Evolutionary conservation across 1,140 invertebrate species (phyloP).

Genomic region (Tetragnatha versicolor): DNA sequence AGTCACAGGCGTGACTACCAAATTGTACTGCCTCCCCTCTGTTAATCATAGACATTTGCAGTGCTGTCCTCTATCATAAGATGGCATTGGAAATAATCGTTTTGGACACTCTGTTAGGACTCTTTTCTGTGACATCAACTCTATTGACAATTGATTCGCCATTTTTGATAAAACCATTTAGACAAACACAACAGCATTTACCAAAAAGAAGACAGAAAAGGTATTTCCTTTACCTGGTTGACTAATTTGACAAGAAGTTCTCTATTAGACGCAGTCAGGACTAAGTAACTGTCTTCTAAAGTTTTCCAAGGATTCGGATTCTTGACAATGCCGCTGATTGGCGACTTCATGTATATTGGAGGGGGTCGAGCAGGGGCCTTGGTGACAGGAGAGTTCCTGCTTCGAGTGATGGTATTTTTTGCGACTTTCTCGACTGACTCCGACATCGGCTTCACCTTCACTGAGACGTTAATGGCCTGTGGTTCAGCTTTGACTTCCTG

Average conservation of each 20-base stretch:
- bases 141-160: too few relatives aligned
- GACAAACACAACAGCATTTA: too few relatives aligned
- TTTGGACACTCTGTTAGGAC: too few relatives aligned
- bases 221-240: conserved; percentile 19
- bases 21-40: too few relatives aligned
- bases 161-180: too few relatives aligned
- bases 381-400: conserved; percentile 27
- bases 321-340: not conserved
- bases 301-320: conserved; percentile 48
- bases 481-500: not conserved
- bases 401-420: not conserved
- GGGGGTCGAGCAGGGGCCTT: conserved; percentile 42
- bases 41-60: too few relatives aligned
- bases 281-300: conserved; percentile 49
- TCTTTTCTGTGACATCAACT: too few relatives aligned
- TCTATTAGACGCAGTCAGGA: conserved; percentile 22
- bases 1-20: too few relatives aligned
- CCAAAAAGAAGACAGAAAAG: too few relatives aligned
- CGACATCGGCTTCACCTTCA: conserved; percentile 14
- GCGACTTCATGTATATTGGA: conserved; percentile 42
- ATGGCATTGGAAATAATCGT: too few relatives aligned
- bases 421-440: not conserved
- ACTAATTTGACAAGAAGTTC: conserved; percentile 43
- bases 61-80: too few relatives aligned
- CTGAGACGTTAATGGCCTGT: conserved; percentile 20